Percentiles rank a stretch among this genome's conserved stretches.
Evolutionary conservation across 1,140 invertebrate genomes (phyloP).

Genomic region (Leptinotarsa lineolata): DNA sequence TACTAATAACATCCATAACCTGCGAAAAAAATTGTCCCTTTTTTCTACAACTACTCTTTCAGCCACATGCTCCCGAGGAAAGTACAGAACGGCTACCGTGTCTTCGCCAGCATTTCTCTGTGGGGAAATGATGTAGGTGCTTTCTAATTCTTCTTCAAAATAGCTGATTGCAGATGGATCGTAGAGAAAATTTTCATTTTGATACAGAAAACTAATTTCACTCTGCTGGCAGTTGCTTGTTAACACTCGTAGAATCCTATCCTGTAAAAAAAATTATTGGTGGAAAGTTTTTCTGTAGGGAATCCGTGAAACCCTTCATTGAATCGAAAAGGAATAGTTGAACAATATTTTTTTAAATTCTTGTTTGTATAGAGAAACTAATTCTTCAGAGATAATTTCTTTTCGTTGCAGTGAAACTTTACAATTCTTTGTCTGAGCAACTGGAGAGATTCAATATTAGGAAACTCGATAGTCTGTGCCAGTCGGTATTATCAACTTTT

Average conservation of each 20-base stretch:
- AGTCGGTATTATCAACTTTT: too few species aligned
- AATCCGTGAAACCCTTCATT: too few species aligned
- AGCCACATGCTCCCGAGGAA: not conserved
- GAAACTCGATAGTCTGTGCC: too few species aligned
- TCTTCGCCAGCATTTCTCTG: not conserved
- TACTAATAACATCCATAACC: not conserved
- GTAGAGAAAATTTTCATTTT: slow-evolving; percentile 12
- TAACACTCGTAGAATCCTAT: slow-evolving; percentile 11
- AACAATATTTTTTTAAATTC: too few species aligned
- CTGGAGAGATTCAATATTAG: too few species aligned
- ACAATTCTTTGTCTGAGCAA: too few species aligned
- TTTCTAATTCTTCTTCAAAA: slow-evolving; percentile 14
- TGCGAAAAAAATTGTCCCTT: slow-evolving; percentile 9
- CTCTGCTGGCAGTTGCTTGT: not conserved
- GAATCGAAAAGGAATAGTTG: too few species aligned
- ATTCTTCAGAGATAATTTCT: too few species aligned
- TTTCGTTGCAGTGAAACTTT: too few species aligned
- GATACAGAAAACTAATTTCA: not conserved
- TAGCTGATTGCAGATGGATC: slow-evolving; percentile 19
- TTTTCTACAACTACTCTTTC: not conserved
- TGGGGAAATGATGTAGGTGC: too few species aligned
- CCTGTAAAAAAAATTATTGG: slow-evolving; percentile 2
- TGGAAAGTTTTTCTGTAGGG: too few species aligned
- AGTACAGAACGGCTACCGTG: slow-evolving; percentile 9
- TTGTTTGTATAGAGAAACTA: too few species aligned